Percentiles rank a stretch among this genome's conserved stretches.
These are phyloP conservation scores for Candidula unifasciata DNA, from an alignment of 2,888 invertebrate species.

Conservation along the genomic window DNA sequence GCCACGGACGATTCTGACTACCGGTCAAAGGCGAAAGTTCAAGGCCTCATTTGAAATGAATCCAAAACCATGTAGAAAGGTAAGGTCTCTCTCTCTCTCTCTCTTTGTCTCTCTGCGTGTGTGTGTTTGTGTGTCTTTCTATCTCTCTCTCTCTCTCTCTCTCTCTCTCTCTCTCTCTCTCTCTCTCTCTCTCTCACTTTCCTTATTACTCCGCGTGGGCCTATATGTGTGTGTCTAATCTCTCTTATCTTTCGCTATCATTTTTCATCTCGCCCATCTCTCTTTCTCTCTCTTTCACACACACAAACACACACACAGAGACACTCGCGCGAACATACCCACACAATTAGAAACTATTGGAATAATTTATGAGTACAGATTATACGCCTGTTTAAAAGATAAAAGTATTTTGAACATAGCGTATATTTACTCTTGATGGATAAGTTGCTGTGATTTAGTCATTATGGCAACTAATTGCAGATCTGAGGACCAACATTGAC, in stretches of 20 bases:
- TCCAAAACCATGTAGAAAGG: conserved; percentile 96
- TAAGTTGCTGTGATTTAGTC: too few relatives aligned
- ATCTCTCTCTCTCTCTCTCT: conserved; percentile 29
- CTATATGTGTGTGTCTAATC: conserved; percentile 31
- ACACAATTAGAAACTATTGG: too few relatives aligned
- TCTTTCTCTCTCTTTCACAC: too few relatives aligned
- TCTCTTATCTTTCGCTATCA: conserved; percentile 13
- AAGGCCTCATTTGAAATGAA: conserved; percentile 98
- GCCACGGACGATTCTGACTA: conserved; percentile 97
- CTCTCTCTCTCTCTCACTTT: conserved; percentile 40
- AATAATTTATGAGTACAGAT: too few relatives aligned
- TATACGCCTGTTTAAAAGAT: too few relatives aligned
- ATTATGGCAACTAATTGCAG: too few relatives aligned
- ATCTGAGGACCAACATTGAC: too few relatives aligned
- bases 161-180: conserved; percentile 47
- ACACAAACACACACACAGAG: too few relatives aligned
- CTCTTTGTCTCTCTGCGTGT: conserved; percentile 25
- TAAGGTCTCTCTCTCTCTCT: conserved; percentile 64
- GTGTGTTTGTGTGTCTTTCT: conserved; percentile 27
- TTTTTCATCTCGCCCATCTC: conserved; percentile 38
- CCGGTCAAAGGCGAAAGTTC: conserved; percentile 97
- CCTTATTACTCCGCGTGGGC: conserved; percentile 37
- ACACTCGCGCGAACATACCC: conserved; percentile 38
- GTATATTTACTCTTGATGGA: too few relatives aligned
- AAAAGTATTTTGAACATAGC: too few relatives aligned